Evolutionary conservation across 2,797 vertebrate species (phyloP).

Genomic region (Todus mexicanus): DNA sequence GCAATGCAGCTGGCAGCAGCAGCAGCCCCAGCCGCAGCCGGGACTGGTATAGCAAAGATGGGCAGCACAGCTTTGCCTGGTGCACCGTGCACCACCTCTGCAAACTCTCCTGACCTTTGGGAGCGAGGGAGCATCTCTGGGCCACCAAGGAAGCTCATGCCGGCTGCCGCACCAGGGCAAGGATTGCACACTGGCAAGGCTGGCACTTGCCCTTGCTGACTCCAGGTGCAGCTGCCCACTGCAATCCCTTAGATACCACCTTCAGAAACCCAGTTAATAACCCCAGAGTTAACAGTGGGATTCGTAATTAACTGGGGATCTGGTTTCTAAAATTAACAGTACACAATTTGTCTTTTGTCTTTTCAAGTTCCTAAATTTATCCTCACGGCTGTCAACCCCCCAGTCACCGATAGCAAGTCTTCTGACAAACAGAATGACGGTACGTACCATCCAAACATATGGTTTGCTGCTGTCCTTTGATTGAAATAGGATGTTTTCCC

Average conservation of each 20-base stretch:
- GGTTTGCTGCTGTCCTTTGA: not conserved
- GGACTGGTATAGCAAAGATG: not conserved
- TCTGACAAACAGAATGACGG: constrained; percentile 60
- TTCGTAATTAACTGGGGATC: not conserved
- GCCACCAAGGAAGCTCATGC: not conserved
- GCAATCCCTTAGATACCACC: not conserved
- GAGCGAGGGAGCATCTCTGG: not conserved
- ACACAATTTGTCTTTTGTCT: constrained; percentile 17
- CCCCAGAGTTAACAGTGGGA: not conserved
- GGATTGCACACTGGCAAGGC: not conserved
- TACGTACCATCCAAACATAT: not conserved
- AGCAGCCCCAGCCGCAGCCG: rapidly evolving
- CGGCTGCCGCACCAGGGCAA: not conserved
- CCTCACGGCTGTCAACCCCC: constrained; percentile 83
- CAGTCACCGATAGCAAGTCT: constrained; percentile 47
- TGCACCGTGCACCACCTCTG: not conserved
- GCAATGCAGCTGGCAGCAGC: not conserved
- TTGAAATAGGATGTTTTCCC: not conserved
- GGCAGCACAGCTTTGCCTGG: not conserved
- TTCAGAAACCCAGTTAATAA: not conserved
- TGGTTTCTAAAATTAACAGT: not conserved
- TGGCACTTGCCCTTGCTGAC: not conserved
- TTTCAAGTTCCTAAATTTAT: constrained; percentile 81
- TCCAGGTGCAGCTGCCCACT: not conserved
- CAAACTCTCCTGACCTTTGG: not conserved